A percentile compares a stretch with the other conserved stretches of the same genome.
These are phyloP conservation scores for Diorhabda elongata DNA, from an alignment of 1,140 invertebrate genomes.

Conservation along the genomic window DNA sequence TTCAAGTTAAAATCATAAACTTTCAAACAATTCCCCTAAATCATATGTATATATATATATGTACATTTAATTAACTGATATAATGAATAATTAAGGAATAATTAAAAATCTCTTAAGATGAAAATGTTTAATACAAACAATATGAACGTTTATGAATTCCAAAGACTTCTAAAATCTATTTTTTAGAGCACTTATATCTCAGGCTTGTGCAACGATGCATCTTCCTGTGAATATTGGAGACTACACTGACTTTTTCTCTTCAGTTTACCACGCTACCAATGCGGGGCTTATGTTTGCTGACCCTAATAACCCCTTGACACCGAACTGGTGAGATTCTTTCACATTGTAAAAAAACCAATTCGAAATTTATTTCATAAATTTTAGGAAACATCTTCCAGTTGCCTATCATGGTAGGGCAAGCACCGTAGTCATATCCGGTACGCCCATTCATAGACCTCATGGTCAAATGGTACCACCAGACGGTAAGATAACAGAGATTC, in stretches of 20 bases:
- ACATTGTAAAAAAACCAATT: not conserved
- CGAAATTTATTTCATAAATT: slow-evolving; percentile 5
- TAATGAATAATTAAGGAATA: too few species aligned
- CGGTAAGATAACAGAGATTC: slow-evolving; percentile 44
- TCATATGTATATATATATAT: too few species aligned
- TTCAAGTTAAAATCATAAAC: too few species aligned
- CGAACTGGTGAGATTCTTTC: slow-evolving; percentile 78
- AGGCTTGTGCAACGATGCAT: slow-evolving; percentile 81
- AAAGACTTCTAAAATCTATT: not conserved
- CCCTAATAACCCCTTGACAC: slow-evolving; percentile 90
- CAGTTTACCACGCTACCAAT: slow-evolving; percentile 95
- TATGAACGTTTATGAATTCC: too few species aligned
- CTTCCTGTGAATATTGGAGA: slow-evolving; percentile 91
- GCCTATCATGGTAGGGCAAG: slow-evolving; percentile 97
- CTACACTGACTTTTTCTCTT: slow-evolving; percentile 99
- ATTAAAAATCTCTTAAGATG: too few species aligned
- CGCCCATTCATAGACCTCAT: slow-evolving; percentile 80
- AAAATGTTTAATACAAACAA: too few species aligned
- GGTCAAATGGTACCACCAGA: slow-evolving; percentile 88
- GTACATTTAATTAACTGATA: too few species aligned
- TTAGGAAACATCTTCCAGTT: slow-evolving; percentile 91
- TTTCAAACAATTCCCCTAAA: too few species aligned
- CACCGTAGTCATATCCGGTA: slow-evolving; percentile 92
- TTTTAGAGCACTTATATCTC: slow-evolving; percentile 71
- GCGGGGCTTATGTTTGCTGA: slow-evolving; percentile 96